Evolutionary conservation across 2,113 vertebrate species (phyloP), one percentile per base, ranked within the genome.

Genomic region (Tor tambroides): DNA sequence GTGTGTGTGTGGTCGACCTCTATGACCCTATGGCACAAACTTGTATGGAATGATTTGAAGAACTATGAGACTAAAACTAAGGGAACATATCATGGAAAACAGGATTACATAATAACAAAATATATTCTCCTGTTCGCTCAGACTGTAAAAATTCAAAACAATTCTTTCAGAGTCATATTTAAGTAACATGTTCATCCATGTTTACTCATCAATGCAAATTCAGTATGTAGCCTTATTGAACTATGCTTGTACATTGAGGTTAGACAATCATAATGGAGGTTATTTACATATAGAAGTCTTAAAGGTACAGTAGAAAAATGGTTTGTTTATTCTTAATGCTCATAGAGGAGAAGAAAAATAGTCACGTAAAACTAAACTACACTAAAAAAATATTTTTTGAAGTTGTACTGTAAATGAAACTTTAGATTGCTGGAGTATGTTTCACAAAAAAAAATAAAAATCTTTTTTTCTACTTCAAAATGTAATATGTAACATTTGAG

Each of bases 1-100:
- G 72, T 43, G 51, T 54, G 61, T 78, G 30, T 43, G 77, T 41
- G 72, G 11, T 26, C 41, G 41, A 83, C 80, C 80, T 49, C 26
- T 80, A 2, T 46, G 79, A 54, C 28, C 32, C 6, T 49, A 38
- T 3, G 32, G 26, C 26, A 46, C 2, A 54, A 77, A 80, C 5
- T 61, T 80, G 9, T 41, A 80, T 8, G 32, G 74, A 76, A 71
- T 71, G 49, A 80, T 51, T n/a, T 38, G 38, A 87, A 80, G 43
- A 46, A 46, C 14, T 15, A 3, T 4, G 38, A 6, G 3, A 28
- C 14, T 51, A 10, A 28, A 28, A 59, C 54, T 61, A 80, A 61
- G 11, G 54, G 21, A 35, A 41, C 78, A 14, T 61, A 17, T 41
- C 11, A 59, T 61, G 11, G 21, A 54, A 56, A 23, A 35, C 46